Percentiles rank a stretch among this genome's conserved stretches.
These are phyloP conservation scores for Hypercompe scribonia DNA, from an alignment of 2,888 invertebrate species.

Conservation along the genomic window DNA sequence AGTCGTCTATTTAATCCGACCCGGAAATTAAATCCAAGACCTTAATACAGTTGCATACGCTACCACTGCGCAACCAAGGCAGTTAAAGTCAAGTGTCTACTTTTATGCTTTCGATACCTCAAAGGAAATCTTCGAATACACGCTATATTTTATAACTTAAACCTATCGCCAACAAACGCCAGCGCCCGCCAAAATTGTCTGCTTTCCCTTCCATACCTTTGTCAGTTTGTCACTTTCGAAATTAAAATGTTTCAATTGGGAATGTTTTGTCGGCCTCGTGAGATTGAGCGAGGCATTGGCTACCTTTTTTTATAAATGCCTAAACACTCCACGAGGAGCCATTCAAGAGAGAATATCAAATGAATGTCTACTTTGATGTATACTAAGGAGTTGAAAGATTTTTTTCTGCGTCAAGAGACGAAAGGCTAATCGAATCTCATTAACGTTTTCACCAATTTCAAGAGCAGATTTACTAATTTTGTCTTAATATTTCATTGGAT, in stretches of 20 bases:
- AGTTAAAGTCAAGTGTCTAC: too few species aligned
- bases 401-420: neutral
- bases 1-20: too few species aligned
- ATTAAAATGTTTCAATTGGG: slow-evolving; percentile 38
- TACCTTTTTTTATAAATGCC: slow-evolving; percentile 9
- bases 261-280: slow-evolving; percentile 14
- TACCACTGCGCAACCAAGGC: too few species aligned
- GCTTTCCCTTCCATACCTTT: slow-evolving; percentile 22
- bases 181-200: slow-evolving; percentile 20
- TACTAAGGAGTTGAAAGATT: neutral
- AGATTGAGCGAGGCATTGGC: slow-evolving; percentile 10
- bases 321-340: slow-evolving; percentile 7
- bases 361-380: neutral
- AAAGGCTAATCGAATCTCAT: neutral
- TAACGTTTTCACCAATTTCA: neutral
- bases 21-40: too few species aligned
- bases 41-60: too few species aligned
- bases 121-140: neutral
- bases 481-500: neutral
- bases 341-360: slow-evolving; percentile 3
- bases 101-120: too few species aligned
- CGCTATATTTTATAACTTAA: slow-evolving; percentile 12
- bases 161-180: slow-evolving; percentile 1
- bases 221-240: slow-evolving; percentile 34
- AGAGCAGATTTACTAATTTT: neutral